These are phyloP conservation scores for Diachasma alloeum DNA, from an alignment of 1,140 invertebrate species.

Conservation along the genomic window DNA sequence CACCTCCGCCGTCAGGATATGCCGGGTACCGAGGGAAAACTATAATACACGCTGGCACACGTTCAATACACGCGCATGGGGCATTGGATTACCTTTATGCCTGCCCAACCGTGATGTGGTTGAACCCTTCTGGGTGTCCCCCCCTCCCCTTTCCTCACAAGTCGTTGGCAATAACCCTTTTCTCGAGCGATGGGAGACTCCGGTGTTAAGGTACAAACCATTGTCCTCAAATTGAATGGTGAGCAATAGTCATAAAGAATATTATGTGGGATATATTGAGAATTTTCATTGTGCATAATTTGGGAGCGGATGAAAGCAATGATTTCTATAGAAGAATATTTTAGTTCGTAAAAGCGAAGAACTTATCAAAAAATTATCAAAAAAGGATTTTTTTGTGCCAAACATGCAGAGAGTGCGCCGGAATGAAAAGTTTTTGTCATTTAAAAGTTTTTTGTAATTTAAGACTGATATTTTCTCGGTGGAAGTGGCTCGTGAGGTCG, in stretches of 20 bases:
- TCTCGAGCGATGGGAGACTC: neutral
- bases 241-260: neutral
- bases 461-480: too few relatives aligned
- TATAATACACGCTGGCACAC: neutral
- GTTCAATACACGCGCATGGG: neutral
- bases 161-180: neutral
- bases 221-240: neutral
- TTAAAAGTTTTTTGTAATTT: too few relatives aligned
- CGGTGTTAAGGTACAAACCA: neutral
- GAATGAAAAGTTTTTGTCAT: too few relatives aligned
- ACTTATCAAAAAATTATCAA: too few relatives aligned
- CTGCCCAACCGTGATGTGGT: neutral
- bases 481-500: neutral
- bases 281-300: too few relatives aligned
- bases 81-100: constrained; percentile 22
- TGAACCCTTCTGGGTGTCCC: neutral
- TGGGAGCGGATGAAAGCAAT: too few relatives aligned
- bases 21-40: neutral
- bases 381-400: too few relatives aligned
- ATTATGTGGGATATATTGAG: neutral
- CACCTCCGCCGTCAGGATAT: neutral
- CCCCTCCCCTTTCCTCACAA: neutral
- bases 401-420: too few relatives aligned
- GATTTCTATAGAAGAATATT: too few relatives aligned
- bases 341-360: too few relatives aligned